These are phyloP conservation scores for Phortica magna DNA, from an alignment of 2,888 invertebrate genomes.

Conservation along the genomic window DNA sequence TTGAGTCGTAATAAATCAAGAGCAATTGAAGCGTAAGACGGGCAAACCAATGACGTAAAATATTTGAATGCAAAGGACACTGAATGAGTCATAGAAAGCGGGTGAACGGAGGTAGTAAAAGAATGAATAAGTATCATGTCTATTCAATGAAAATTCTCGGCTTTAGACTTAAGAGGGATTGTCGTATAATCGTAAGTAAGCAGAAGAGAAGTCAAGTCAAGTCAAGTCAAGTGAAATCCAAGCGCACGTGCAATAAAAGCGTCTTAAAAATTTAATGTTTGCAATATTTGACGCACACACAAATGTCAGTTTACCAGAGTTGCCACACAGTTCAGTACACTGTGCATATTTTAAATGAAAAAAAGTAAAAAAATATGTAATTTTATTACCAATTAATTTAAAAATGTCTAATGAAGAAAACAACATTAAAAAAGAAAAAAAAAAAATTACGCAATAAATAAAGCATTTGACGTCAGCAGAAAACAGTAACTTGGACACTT, in stretches of 20 bases:
- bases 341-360: background rate
- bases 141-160: no score
- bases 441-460: background rate
- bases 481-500: background rate
- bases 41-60: background rate
- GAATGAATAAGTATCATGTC: no score
- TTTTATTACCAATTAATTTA: background rate
- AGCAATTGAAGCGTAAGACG: background rate
- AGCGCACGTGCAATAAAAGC: constrained; percentile 62
- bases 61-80: constrained; percentile 14
- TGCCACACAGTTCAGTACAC: background rate
- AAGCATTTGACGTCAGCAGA: background rate
- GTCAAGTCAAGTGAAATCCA: background rate
- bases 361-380: background rate
- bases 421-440: background rate
- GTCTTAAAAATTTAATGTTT: constrained; percentile 69
- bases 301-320: constrained; percentile 41
- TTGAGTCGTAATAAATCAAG: constrained; percentile 28
- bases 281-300: constrained; percentile 56
- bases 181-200: background rate
- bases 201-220: background rate
- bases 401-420: background rate
- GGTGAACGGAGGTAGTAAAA: constrained; percentile 27
- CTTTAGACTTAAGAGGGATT: no score
- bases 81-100: constrained; percentile 3